Base-by-base conservation (phyloP, 1,140 invertebrate genomes). In the Drosophila simulans region DNA sequence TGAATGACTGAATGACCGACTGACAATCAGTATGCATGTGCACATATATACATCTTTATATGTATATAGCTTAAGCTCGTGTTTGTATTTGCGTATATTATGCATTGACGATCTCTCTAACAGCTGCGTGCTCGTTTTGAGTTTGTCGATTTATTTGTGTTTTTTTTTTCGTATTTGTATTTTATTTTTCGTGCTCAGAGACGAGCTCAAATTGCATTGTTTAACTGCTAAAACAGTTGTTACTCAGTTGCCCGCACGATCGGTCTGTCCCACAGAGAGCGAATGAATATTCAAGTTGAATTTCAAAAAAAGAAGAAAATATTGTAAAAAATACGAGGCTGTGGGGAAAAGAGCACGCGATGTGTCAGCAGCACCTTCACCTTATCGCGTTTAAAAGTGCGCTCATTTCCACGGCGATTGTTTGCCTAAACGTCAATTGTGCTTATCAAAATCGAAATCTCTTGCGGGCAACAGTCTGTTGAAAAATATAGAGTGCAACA, bases 141-240 rank as follows among this genome's bases (percentile, higher is more conserved):
- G 49, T 53, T 65, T 51, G 53, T 37, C 52, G 57, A 72, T 55
- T 66, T 57, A 51, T 56, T 45, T 39, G 15, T 12, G 11, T 39
- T n/a, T 8, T 34, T 13, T 42, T 45, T 65, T 45, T 69, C 53
- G 48, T 37, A 35, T n/a, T 37, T 69, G 20, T 45, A 25, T 49
- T 68, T 34, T 2, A 31, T 48, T 35, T 65, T 65, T 68, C 25
- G 48, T 53, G 34, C 52, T 72, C 51, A 27, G 73, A 76, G 73
- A 39, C 72, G 54, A 46, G 72, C 86, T 90, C 81, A 81, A 81
- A 80, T 75, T 77, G 73, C 58, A 74, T 68, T 72, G 69, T 76
- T 85, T 82, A 73, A 74, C 79, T 76, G 69, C 70, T 79, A 75
- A 75, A 75, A 75, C 72, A 75, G 72, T 75, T 75, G 72, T 65